Base-by-base conservation (phyloP, 2,113 vertebrate genomes). In the Halichoerus grypus region DNA sequence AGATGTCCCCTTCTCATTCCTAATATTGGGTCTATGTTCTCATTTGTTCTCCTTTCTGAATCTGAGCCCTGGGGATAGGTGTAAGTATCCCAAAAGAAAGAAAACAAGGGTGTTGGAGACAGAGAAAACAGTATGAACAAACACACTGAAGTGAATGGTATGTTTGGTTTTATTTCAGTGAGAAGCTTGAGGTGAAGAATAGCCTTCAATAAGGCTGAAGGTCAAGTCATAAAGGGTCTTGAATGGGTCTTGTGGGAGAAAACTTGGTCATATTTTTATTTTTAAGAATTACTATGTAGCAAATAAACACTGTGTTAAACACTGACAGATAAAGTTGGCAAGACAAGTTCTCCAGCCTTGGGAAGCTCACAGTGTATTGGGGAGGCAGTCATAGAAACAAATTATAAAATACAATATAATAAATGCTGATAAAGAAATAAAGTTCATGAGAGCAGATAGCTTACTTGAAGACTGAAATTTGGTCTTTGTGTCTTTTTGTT, bases 221-320 rank as follows among this genome's bases (percentile, higher is more conserved):
- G 1, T 76, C 39, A 71, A 79, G 7, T 69, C 59, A 88, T 81
- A 49, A 91, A 63, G 22, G 21, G 0, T 79, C 77, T 93, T 91
- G 16, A 93, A 72, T 15, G 18, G 53, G 12, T 39, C 74, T 81
- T 94, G 31, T 59, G 77, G 74, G 46, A 22, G 59, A 61, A 93
- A 95, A 96, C 46, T 0, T 89, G 24, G 8, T 93, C n/a, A 76
- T 84, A 69, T 80, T 88, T 91, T 97, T 22, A 92, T 81, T 94
- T 96, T 69, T 83, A 93, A 95, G 18, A 72, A 55, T 46, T 65
- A 36, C 15, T 53, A 22, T 31, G 16, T 88, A 71, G 42, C 21
- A 83, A 92, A 55, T 84, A 84, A 74, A 67, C 19, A 85, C 49
- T 76, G 26, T 95, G 11, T 81, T 86, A 55, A 83, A 24, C n/a